Conservation (phyloP, 2,113 vertebrate genomes). For the Ceyx margarethae region DNA sequence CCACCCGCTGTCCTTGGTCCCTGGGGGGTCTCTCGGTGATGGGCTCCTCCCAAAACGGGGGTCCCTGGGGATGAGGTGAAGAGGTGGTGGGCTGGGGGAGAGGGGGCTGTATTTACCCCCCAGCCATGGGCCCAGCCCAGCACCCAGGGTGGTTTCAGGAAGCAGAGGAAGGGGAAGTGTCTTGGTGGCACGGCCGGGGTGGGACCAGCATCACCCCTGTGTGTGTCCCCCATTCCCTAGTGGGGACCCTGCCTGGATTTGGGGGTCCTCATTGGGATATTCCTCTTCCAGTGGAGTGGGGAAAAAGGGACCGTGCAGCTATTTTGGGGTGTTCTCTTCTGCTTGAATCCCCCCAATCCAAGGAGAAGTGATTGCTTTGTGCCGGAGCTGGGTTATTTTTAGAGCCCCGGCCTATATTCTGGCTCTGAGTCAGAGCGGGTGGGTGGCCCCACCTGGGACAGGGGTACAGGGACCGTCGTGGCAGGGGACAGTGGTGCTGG, state of each 20-base stretch:
- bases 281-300: rapidly evolving
- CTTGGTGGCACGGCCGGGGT: background rate
- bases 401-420: constrained; percentile 57
- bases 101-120: too few relatives aligned
- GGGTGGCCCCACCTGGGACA: constrained; percentile 36
- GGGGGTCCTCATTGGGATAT: background rate
- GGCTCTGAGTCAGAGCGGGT: constrained; percentile 59
- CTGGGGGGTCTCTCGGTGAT: rapidly evolving
- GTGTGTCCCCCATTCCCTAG: rapidly evolving
- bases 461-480: background rate
- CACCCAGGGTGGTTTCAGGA: background rate
- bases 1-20: background rate
- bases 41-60: background rate
- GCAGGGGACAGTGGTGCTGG: background rate
- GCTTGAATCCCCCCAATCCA: background rate
- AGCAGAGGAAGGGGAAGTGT: constrained; percentile 15
- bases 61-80: background rate
- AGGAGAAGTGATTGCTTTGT: background rate
- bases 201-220: background rate
- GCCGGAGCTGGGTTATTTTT: constrained; percentile 45
- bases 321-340: background rate
- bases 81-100: rapidly evolving
- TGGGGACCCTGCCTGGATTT: rapidly evolving
- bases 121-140: background rate
- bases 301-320: background rate